phyloP scores from a whole-genome alignment of 1,140 invertebrate genomes.

The Lordiphosa stackelbergi region DNA sequence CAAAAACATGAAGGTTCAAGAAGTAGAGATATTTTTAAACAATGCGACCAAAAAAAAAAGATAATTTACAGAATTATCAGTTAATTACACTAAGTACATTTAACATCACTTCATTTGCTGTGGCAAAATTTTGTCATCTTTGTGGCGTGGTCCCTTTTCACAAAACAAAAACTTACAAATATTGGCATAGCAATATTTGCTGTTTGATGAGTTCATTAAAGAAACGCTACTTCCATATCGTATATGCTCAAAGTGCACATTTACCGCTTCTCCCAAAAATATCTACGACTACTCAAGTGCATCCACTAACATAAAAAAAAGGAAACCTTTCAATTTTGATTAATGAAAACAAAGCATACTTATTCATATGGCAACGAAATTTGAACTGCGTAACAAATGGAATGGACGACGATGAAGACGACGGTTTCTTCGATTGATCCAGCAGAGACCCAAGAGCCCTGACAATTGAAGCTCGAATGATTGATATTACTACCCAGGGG shows the following conservation, averaged over 20 bases:
- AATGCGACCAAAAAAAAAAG: too few species aligned
- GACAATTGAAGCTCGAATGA: slow-evolving; percentile 46
- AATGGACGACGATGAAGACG: slow-evolving; percentile 24
- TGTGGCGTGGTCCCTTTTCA: too few species aligned
- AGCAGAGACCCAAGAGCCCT: slow-evolving; percentile 19
- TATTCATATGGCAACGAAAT: slow-evolving; percentile 52
- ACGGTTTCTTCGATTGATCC: slow-evolving; percentile 43
- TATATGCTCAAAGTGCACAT: neutral
- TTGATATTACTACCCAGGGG: slow-evolving; percentile 50
- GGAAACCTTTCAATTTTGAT: slow-evolving; percentile 67
- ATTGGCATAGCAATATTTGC: too few species aligned
- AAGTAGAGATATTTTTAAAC: too few species aligned
- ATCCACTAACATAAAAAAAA: slow-evolving; percentile 14
- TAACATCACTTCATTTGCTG: too few species aligned
- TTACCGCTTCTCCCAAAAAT: neutral
- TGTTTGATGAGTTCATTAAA: too few species aligned
- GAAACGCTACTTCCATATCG: too few species aligned
- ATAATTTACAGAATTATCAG: too few species aligned
- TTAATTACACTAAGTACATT: too few species aligned
- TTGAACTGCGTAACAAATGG: slow-evolving; percentile 67
- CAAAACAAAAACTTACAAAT: too few species aligned
- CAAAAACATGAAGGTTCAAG: too few species aligned
- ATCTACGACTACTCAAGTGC: slow-evolving; percentile 41
- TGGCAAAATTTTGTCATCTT: too few species aligned
- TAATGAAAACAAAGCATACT: slow-evolving; percentile 48